Evolutionary conservation across 2,888 invertebrate species (phyloP).

Genomic region (Elysia crispata): DNA sequence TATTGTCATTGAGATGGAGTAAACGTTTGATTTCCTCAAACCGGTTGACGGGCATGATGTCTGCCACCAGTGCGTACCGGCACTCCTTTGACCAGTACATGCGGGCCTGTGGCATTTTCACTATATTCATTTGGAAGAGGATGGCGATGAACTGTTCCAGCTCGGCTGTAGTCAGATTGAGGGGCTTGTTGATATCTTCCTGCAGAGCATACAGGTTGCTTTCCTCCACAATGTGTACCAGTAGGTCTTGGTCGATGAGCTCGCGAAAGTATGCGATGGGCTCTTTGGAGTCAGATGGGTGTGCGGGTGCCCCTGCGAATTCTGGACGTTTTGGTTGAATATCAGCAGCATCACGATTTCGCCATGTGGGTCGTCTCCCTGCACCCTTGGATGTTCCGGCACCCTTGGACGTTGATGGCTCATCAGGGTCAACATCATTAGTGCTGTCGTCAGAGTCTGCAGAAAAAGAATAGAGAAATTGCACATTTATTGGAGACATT

Average conservation of each 20-base stretch:
- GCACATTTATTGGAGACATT: no score
- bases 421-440: no score
- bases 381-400: no score
- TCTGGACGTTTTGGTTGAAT: no score
- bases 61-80: background rate
- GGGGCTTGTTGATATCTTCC: background rate
- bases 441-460: no score
- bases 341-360: no score
- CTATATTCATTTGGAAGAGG: background rate
- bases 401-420: no score
- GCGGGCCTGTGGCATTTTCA: background rate
- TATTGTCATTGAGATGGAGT: conserved; percentile 2
- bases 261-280: background rate
- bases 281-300: background rate
- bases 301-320: no score
- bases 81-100: background rate
- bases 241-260: background rate
- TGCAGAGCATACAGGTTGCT: background rate
- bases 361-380: no score
- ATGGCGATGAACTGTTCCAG: conserved; percentile 3
- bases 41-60: background rate
- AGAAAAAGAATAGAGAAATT: no score
- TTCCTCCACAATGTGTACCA: background rate
- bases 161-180: background rate
- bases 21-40: background rate